Base-by-base conservation (phyloP, 2,888 invertebrate genomes). In the Phoronis australis region DNA sequence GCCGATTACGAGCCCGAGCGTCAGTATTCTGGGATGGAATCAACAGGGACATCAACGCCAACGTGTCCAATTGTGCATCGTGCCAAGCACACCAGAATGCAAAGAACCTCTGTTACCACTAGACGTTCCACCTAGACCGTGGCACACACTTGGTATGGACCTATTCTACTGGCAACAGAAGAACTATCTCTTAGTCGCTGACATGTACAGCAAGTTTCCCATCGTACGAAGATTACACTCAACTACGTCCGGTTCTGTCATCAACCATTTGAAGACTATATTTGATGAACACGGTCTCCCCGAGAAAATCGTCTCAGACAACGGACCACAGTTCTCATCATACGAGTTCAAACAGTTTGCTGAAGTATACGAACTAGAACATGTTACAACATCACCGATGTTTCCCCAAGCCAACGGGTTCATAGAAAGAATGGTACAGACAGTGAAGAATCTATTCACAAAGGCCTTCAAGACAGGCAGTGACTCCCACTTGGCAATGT, bases 151-250 rank as follows among this genome's bases (percentile, higher is more conserved):
- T 5, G 42, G 15, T 42, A 22, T 23, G 23, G 23, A 22, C 6
- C 12, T n/a, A n/a, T n/a, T n/a, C n/a, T n/a, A n/a, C n/a, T n/a
- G n/a, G n/a, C n/a, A n/a, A n/a, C n/a, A n/a, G n/a, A n/a, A n/a
- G n/a, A n/a, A n/a, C n/a, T n/a, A n/a, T n/a, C n/a, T n/a, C n/a
- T n/a, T n/a, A n/a, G 27, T 44, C 5, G 0, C 44, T 35, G 40
- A 44, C 15, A 20, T 35, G n/a, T 48, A 45, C 48, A 48, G 2
- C 9, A 45, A 45, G 26, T 48, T 45, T 45, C 48, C 45, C 9
- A 37, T 48, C 22, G 20, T 37, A 12, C 20, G 48, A 9, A 37
- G 38, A 38, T 20, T 48, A 15, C 15, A 37, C 15, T 15, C 18
- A 3, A 20, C 3, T 12, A 41, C 41, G n/a, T 42, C 41, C 15